Evolutionary conservation across 2,113 vertebrate genomes (phyloP).

Genomic region (Hippocampus barbouri): DNA sequence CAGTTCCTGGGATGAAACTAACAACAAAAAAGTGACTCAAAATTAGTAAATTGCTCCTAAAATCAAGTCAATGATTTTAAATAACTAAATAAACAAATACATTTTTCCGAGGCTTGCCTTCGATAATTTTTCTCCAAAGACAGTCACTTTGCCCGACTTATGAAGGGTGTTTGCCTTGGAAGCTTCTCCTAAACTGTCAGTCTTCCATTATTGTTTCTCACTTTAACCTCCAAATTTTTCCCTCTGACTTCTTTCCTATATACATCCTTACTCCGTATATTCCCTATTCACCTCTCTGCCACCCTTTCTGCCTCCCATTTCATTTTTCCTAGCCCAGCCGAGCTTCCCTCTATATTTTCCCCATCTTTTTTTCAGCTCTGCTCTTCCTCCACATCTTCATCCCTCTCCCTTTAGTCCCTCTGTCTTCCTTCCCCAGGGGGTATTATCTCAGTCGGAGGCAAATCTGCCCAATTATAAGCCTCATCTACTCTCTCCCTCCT

Average conservation of each 20-base stretch:
- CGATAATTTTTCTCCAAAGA: constrained; percentile 29
- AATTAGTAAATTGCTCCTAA: no score
- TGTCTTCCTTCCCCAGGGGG: constrained; percentile 63
- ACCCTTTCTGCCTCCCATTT: constrained; percentile 49
- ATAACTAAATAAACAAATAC: no score
- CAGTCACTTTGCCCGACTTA: constrained; percentile 15
- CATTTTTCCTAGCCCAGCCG: constrained; percentile 27
- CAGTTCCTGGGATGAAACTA: no score
- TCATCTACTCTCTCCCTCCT: constrained; percentile 60
- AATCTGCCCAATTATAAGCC: constrained; percentile 78
- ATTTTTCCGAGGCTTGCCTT: not conserved
- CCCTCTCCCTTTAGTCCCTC: constrained; percentile 45
- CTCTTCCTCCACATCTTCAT: constrained; percentile 36
- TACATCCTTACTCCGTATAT: constrained; percentile 24
- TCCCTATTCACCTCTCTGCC: constrained; percentile 25
- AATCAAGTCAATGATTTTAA: no score
- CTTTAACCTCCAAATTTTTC: constrained; percentile 36
- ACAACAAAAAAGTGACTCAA: no score
- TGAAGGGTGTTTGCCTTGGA: not conserved
- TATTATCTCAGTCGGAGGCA: constrained; percentile 73
- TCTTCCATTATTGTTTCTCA: constrained; percentile 12
- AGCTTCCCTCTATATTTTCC: constrained; percentile 15
- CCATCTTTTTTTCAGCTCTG: constrained; percentile 34
- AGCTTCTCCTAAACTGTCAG: constrained; percentile 1
- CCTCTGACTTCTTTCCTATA: constrained; percentile 23